Base-by-base conservation (phyloP, 2,888 invertebrate species). In the Chrysomela aeneicollis region DNA sequence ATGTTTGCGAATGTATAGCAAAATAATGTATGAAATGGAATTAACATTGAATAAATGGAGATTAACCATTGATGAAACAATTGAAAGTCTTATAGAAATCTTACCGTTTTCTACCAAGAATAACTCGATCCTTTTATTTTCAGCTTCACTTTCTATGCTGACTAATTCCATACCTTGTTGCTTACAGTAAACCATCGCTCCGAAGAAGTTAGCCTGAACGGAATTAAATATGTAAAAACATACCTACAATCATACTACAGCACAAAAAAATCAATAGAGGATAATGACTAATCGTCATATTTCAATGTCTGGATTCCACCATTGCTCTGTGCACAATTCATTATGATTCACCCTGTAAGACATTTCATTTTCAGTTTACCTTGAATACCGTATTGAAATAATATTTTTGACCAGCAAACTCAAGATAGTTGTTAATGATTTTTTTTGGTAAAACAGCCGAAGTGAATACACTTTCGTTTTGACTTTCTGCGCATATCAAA, bases 121-220 rank as follows among this genome's bases (percentile, higher is more conserved):
- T 5, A 66, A 51, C 9, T 59, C 66, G n/a, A 66, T 51, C 32
- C 52, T 62, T 18, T 49, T 30, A 37, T 66, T 66, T 55, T 66
- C 66, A 18, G 35, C 54, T 1, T 53, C 49, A 51, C 46, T 61
- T 59, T 66, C 66, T 22, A 66, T 66, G 51, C 62, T 66, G 10
- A 66, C 12, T 22, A 66, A 12, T 22, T 66, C 62, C 66, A 66
- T 66, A 18, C 62, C 59, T 17, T 53, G 59, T 46, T 46, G 47
- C 46, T 62, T 66, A 35, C 66, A 66, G 51, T 50, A 62, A 50
- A 50, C 35, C 15, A 61, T 47, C 15, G 66, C 59, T n/a, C 55
- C 61, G 26, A 59, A 66, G n/a, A 59, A 59, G 51, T 66, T 66
- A 1, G 46, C 32, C 66, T 66, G 22, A 46, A 59, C n/a, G n/a